Conservation (phyloP, 1,140 invertebrate genomes). For the Trichogramma pretiosum region DNA sequence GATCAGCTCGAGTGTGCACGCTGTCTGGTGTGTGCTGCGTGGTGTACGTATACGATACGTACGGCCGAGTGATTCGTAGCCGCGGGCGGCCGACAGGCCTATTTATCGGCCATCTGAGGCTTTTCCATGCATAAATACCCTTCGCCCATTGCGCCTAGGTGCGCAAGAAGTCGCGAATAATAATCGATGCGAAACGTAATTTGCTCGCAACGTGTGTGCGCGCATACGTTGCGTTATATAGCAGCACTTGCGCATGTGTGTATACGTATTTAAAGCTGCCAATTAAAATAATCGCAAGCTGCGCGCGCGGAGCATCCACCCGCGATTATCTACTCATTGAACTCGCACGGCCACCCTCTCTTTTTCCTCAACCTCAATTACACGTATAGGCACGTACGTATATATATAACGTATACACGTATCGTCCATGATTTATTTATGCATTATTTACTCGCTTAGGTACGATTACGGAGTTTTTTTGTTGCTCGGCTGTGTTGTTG, state of each 20-base stretch:
- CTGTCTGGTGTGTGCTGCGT: not conserved
- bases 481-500: too few species aligned
- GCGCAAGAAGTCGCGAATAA: not conserved
- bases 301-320: not conserved
- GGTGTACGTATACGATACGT: not conserved
- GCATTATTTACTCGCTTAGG: slow-evolving; percentile 11
- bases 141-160: too few species aligned
- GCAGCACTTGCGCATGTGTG: slow-evolving; percentile 6
- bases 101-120: slow-evolving; percentile 14
- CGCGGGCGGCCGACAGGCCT: not conserved
- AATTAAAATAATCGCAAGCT: slow-evolving; percentile 13
- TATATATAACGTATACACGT: too few species aligned
- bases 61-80: not conserved
- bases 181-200: slow-evolving; percentile 10
- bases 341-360: too few species aligned
- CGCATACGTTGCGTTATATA: too few species aligned
- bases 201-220: too few species aligned
- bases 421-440: slow-evolving; percentile 17
- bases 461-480: too few species aligned
- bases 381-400: too few species aligned
- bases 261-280: not conserved
- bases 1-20: slow-evolving; percentile 1
- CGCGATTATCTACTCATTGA: too few species aligned
- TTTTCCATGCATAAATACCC: slow-evolving; percentile 8
- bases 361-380: too few species aligned